Evolutionary conservation across 2,888 invertebrate genomes (phyloP).

Genomic region (Beris morrisii): DNA sequence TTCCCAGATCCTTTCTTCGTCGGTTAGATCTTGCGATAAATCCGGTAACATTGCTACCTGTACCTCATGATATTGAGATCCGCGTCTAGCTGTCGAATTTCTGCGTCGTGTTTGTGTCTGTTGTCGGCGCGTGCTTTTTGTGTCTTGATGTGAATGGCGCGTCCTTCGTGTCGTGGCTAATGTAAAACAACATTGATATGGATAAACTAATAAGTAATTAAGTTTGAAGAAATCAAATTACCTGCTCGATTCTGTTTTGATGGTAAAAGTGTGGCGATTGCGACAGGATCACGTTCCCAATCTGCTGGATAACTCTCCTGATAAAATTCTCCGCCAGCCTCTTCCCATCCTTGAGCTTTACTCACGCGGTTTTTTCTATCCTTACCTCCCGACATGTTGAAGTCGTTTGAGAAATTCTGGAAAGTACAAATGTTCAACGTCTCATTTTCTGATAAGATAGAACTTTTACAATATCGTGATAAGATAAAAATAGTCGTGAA

Average conservation of each 20-base stretch:
- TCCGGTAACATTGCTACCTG: slow-evolving; percentile 80
- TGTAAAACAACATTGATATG: not conserved
- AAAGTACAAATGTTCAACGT: not conserved
- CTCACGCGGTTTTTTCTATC: slow-evolving; percentile 61
- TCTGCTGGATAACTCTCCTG: slow-evolving; percentile 78
- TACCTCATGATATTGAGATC: slow-evolving; percentile 62
- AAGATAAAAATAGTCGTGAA: too few species aligned
- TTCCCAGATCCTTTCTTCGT: slow-evolving; percentile 82
- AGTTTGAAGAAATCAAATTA: slow-evolving; percentile 45
- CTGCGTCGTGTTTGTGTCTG: slow-evolving; percentile 59
- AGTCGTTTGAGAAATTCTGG: slow-evolving; percentile 23
- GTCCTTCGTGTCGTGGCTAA: slow-evolving; percentile 62
- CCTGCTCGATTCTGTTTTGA: slow-evolving; percentile 78
- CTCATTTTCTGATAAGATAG: not conserved
- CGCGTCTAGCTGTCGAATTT: slow-evolving; percentile 59
- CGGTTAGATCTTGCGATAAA: slow-evolving; percentile 69
- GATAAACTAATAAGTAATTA: not conserved
- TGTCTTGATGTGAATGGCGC: slow-evolving; percentile 63
- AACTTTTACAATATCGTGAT: not conserved
- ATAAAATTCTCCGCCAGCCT: slow-evolving; percentile 82
- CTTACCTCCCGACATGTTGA: slow-evolving; percentile 62
- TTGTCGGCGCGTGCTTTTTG: slow-evolving; percentile 65
- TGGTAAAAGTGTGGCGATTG: slow-evolving; percentile 74
- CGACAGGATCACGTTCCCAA: slow-evolving; percentile 73
- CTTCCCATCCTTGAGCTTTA: slow-evolving; percentile 75